These are phyloP conservation scores for Cyanocitta stelleri DNA, from an alignment of 2,113 vertebrate species.

Conservation along the genomic window DNA sequence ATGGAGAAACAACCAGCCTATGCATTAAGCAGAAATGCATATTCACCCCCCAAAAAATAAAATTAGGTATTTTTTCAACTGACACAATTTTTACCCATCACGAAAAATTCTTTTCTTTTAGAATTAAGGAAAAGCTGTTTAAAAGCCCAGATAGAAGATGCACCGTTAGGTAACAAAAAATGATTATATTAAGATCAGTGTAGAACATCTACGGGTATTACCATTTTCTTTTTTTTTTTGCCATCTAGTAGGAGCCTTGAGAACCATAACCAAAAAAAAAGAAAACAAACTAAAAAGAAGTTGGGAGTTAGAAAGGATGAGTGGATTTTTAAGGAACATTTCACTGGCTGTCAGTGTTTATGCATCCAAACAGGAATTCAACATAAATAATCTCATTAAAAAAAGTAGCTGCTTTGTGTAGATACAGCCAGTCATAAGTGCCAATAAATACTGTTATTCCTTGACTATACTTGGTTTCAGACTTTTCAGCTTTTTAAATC, in stretches of 20 bases:
- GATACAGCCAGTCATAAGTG: neutral
- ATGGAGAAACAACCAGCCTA: neutral
- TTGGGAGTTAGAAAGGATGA: neutral
- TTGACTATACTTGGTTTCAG: neutral
- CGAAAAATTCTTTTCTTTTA: neutral
- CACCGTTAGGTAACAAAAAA: neutral
- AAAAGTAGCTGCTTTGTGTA: neutral
- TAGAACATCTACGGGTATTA: neutral
- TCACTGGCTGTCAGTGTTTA: neutral
- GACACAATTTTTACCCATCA: neutral
- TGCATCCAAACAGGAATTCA: neutral
- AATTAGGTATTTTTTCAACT: neutral
- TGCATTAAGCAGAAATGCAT: neutral
- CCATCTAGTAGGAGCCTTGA: neutral
- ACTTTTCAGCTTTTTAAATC: neutral
- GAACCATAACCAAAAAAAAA: neutral
- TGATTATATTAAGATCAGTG: neutral
- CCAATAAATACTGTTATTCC: neutral
- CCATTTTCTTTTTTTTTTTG: neutral
- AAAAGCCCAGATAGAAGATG: neutral
- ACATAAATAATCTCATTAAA: neutral
- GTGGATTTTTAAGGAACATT: neutral
- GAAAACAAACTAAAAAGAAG: neutral
- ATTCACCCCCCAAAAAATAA: rapidly evolving
- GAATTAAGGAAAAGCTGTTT: neutral